phyloP scores from a whole-genome alignment of 2,113 vertebrate species.

The Syngnathoides biaculeatus region DNA sequence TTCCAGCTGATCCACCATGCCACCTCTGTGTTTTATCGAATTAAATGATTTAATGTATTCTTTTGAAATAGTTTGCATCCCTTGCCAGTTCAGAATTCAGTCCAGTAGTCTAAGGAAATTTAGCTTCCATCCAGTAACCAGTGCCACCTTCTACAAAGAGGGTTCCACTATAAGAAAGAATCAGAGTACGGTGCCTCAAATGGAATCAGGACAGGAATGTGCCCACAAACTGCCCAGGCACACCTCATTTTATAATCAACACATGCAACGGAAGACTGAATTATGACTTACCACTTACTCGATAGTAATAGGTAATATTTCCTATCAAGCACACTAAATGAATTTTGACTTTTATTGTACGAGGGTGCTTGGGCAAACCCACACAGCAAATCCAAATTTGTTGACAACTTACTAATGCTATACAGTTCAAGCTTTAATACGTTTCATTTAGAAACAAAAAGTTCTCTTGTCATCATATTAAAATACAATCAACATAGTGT shows the following conservation, averaged over 20 bases:
- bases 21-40: no score
- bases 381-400: neutral
- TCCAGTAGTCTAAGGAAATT: no score
- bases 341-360: slow-evolving; percentile 9
- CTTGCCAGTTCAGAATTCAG: no score
- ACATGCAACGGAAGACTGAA: neutral
- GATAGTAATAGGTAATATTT: neutral
- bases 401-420: neutral
- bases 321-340: neutral
- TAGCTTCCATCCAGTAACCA: no score
- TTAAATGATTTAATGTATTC: no score
- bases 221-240: neutral
- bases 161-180: neutral
- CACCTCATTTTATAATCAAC: neutral
- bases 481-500: neutral
- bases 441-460: neutral
- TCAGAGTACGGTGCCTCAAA: neutral
- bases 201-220: slow-evolving; percentile 2
- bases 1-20: no score
- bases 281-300: neutral
- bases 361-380: slow-evolving; percentile 46
- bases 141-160: neutral
- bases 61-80: no score
- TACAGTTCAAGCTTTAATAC: neutral
- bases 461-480: neutral